These are phyloP conservation scores for Desoria tigrina DNA, from an alignment of 2,888 invertebrate genomes.

Conservation along the genomic window DNA sequence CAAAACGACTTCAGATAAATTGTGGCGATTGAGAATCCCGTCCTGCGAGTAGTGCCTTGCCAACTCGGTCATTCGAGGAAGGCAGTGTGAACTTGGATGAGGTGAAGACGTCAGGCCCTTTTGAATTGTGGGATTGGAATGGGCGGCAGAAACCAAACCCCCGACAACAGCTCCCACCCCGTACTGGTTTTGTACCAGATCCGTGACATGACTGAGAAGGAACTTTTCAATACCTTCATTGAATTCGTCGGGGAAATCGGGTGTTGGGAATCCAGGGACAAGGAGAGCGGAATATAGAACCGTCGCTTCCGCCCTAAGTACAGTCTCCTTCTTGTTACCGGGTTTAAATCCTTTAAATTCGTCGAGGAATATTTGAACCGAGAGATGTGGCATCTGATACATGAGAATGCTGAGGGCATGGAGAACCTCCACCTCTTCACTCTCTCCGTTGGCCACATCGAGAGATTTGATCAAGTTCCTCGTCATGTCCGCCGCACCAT, in stretches of 20 bases:
- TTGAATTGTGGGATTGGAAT: not conserved
- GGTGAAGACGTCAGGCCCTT: not conserved
- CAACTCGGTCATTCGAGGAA: not conserved
- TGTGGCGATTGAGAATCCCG: not conserved
- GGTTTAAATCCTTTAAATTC: conserved; percentile 21
- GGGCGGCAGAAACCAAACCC: conserved; percentile 1
- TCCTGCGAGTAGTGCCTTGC: not conserved
- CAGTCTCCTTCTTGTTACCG: conserved; percentile 17
- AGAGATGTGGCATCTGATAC: conserved; percentile 35
- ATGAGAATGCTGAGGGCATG: conserved; percentile 41
- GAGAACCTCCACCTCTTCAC: conserved; percentile 42
- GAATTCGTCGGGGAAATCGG: not conserved
- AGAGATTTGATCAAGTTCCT: conserved; percentile 28
- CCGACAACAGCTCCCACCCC: conserved; percentile 34
- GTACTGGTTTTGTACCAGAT: conserved; percentile 40
- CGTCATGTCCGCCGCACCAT: not conserved
- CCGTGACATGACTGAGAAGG: conserved; percentile 28
- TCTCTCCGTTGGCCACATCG: conserved; percentile 30
- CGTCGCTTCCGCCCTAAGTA: conserved; percentile 44
- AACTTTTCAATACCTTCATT: conserved; percentile 31
- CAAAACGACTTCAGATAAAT: not conserved
- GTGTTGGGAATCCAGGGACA: not conserved
- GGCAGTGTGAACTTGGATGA: not conserved
- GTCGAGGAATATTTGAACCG: conserved; percentile 26
- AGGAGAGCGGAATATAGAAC: conserved; percentile 22